Evolutionary conservation across 2,113 vertebrate genomes (phyloP), one percentile per base, ranked within the genome.

Genomic region (Chionis minor): DNA sequence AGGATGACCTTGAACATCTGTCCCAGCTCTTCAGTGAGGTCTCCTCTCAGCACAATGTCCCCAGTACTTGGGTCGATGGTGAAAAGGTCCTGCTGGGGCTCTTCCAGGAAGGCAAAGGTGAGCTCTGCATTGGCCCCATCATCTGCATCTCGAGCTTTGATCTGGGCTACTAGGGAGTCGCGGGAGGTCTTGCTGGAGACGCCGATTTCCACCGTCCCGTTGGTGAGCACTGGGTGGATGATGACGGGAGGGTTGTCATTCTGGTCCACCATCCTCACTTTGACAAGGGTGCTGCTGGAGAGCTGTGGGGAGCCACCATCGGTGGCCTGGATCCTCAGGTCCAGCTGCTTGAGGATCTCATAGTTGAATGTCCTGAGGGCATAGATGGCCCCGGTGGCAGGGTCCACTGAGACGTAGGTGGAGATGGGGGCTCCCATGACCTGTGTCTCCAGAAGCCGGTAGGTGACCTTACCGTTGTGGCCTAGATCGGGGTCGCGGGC

Each of bases 301-400:
- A 99, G 99, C 97, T 98, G 99, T 0, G 99, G 99, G 59, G 98
- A 98, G 6, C 99, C 99, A 18, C 99, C 98, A 13, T 99, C 99
- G 18, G 98, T 99, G 6, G 99, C 99, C 81, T 99, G 99, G 77
- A 99, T 95, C 74, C 98, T 98, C 49, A 99, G 95, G 84, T 99
- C 99, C 32, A 99, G 59, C 88, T 99, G 98, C 88, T 98, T 98
- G 94, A 99, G 98, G 22, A 99, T 98, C 95, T 99, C 99, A 1
- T 99, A 99, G 96, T 99, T 99, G 82, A 99, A 99, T 23, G 99
- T 99, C 78, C 99, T 98, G 33, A 99, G 98, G 0, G 99, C 99
- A 42, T 99, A 99, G 72, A 99, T 98, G 14, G 99, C 99, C 24
- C 99, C 99, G 0, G 99, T 99, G 18, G 99, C 98, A 0, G 99